These are phyloP conservation scores for Pardosa pseudoannulata DNA, from an alignment of 2,888 invertebrate species.

Conservation along the genomic window DNA sequence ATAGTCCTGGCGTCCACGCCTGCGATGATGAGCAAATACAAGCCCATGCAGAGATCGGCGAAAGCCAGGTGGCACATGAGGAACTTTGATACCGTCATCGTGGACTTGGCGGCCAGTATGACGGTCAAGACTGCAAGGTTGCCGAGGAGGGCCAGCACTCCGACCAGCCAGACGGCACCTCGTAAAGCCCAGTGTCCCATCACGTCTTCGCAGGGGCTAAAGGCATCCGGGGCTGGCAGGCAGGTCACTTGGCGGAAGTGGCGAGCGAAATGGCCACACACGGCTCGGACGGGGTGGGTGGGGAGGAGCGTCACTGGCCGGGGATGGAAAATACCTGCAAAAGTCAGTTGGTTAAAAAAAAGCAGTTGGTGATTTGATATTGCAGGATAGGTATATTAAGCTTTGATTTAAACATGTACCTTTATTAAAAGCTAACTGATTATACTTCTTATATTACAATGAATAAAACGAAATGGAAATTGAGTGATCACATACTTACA, in stretches of 20 bases:
- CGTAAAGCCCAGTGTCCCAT: slow-evolving; percentile 89
- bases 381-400: neutral
- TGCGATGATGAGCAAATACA: slow-evolving; percentile 88
- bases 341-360: neutral
- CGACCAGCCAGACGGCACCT: slow-evolving; percentile 90
- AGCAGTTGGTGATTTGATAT: no score
- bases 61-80: slow-evolving; percentile 90
- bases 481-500: no score
- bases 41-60: slow-evolving; percentile 89
- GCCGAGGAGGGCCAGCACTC: slow-evolving; percentile 86
- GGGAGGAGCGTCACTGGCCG: slow-evolving; percentile 77
- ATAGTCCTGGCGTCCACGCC: slow-evolving; percentile 89
- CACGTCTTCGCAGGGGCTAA: slow-evolving; percentile 93
- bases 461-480: no score
- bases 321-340: slow-evolving; percentile 78
- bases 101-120: slow-evolving; percentile 81
- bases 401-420: no score
- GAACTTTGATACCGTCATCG: slow-evolving; percentile 83
- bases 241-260: slow-evolving; percentile 80
- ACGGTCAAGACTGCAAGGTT: slow-evolving; percentile 89
- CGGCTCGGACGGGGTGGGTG: slow-evolving; percentile 78
- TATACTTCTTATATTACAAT: no score
- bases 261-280: slow-evolving; percentile 79
- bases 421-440: no score
- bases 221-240: slow-evolving; percentile 86